A percentile compares a stretch with the other conserved stretches of the same genome.
These are phyloP conservation scores for Pollachius pollachius DNA, from an alignment of 2,113 vertebrate genomes.

Conservation along the genomic window DNA sequence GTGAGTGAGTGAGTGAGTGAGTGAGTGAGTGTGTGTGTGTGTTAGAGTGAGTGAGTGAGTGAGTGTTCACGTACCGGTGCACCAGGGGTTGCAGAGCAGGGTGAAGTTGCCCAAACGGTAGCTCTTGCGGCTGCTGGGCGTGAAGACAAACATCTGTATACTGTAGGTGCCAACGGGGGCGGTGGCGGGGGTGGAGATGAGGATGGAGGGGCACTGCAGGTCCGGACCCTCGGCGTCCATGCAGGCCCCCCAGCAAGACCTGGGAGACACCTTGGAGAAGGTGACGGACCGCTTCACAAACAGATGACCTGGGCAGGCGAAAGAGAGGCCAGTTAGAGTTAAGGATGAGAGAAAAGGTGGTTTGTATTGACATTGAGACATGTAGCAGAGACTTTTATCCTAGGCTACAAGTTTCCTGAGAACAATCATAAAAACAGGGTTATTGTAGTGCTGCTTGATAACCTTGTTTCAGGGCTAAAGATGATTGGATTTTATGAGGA, in stretches of 20 bases:
- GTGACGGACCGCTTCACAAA: conserved; percentile 46
- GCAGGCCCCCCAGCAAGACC: conserved; percentile 53
- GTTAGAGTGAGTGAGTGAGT: too few relatives aligned
- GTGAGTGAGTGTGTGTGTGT: too few relatives aligned
- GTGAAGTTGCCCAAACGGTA: conserved; percentile 33
- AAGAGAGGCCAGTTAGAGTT: neutral
- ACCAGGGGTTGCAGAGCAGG: conserved; percentile 77
- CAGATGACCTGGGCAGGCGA: conserved; percentile 47
- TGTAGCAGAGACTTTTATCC: neutral
- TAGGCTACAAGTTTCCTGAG: too few relatives aligned
- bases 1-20: too few relatives aligned
- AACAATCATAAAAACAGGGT: too few relatives aligned
- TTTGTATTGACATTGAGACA: too few relatives aligned
- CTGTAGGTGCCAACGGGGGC: conserved; percentile 63
- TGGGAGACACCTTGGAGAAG: conserved; percentile 1
- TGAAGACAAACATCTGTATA: conserved; percentile 43
- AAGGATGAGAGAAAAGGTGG: too few relatives aligned
- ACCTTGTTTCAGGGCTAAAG: too few relatives aligned
- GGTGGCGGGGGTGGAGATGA: conserved; percentile 48
- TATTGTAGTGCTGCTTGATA: too few relatives aligned
- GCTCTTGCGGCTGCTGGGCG: neutral
- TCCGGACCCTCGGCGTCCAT: conserved; percentile 19
- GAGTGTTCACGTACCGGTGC: conserved; percentile 49
- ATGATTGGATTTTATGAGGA: too few relatives aligned
- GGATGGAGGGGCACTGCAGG: conserved; percentile 39